Base-by-base conservation (phyloP, 2,888 invertebrate species). In the Carpatolechia fugitivella region DNA sequence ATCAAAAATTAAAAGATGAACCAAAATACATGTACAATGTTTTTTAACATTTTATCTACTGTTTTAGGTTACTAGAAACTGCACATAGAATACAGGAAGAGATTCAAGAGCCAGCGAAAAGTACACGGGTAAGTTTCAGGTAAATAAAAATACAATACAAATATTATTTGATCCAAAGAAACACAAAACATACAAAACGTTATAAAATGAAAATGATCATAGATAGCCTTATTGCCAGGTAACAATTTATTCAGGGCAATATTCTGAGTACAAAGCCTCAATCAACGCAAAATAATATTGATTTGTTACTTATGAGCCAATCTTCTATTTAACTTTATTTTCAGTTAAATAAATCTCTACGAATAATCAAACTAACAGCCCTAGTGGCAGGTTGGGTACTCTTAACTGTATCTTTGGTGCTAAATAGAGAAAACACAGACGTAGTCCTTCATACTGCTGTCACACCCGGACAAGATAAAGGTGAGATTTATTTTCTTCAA, bases 381-480 rank as follows among this genome's bases (percentile, higher is more conserved):
- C 80, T 95, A 1, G 80, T 93, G 1, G 80, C 86, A 0, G 89
- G 93, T 41, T 95, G 95, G 95, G 65, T 92, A 0, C 73, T 93
- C 4, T 93, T 95, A 48, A 94, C 95, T 0, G 92, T 91, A 10
- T 91, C 94, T 6, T 77, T 96, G 13, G 92, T 95, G 78, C 82
- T 92, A 50, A 95, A 94, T 64, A 91, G 90, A 63, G 95, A 95
- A 68, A 93, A 91, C 61, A 83, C 91, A 11, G 91, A 92, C 54
- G 90, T 90, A 36, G 86, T 92, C 55, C 92, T 94, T 52, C 93
- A 95, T 65, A 90, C 95, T 0, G 93, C 93, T 16, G 90, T 95
- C 56, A 87, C 90, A 7, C 78, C 74, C 11, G 86, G 87, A 38
- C 74, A 86, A 54, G 72, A 90, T 3, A 91, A 88, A 85, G 91